Evolutionary conservation across 2,797 vertebrate species (phyloP).

Genomic region (Eptatretus atami): DNA sequence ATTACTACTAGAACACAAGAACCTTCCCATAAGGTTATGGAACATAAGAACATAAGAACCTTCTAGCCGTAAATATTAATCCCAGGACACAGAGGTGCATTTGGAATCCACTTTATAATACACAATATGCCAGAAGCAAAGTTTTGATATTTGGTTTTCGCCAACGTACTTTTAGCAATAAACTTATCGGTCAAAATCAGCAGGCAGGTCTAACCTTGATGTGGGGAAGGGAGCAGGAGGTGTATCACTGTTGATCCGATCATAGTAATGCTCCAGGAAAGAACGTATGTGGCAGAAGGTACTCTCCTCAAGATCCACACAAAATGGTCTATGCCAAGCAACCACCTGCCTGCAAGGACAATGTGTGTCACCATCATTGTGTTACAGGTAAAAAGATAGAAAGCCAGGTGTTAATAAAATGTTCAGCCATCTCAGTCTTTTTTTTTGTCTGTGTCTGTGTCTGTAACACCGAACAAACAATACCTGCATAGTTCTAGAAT

Average conservation of each 20-base stretch:
- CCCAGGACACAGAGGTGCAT: no score
- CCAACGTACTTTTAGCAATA: no score
- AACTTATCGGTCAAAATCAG: no score
- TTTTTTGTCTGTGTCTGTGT: no score
- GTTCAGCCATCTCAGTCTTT: no score
- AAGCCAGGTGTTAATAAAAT: no score
- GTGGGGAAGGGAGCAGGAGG: conserved; percentile 36
- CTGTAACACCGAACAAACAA: no score
- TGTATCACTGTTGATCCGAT: conserved; percentile 36
- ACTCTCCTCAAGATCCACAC: conserved; percentile 37
- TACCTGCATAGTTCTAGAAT: no score
- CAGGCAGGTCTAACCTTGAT: conserved; percentile 19
- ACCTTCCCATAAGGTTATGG: not conserved
- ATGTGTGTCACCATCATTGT: not conserved
- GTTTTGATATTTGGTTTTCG: no score
- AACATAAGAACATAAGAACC: not conserved
- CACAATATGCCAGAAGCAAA: no score
- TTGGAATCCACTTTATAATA: no score
- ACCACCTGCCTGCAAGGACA: conserved; percentile 28
- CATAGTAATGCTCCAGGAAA: conserved; percentile 37
- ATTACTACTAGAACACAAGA: not conserved
- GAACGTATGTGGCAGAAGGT: conserved; percentile 36
- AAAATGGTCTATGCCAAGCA: conserved; percentile 37
- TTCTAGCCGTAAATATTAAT: not conserved
- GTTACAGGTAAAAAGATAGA: no score